Base-by-base conservation (phyloP, 2,888 invertebrate genomes). In the Cantharis nigra region DNA sequence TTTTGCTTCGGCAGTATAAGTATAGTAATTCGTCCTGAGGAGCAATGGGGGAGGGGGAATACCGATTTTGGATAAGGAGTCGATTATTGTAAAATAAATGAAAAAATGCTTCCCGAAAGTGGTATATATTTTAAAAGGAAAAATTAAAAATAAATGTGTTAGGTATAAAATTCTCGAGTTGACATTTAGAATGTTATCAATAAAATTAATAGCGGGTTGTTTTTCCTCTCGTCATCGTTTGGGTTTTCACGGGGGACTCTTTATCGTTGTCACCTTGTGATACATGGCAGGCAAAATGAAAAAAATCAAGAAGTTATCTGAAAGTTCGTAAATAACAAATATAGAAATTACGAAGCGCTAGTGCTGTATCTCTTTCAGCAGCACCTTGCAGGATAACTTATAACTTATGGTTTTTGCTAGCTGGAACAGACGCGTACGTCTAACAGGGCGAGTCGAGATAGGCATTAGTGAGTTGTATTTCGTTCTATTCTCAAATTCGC, bases 201-300 rank as follows among this genome's bases (percentile, higher is more conserved):
- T 84, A 84, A 84, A 85, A 86, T 85, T 84, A 85, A 86, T 86
- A 85, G 85, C 83, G 78, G 78, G 80, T 81, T 82, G 82, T 82
- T 83, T 83, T 84, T 84, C 82, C 83, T 83, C 82, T 82, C 83
- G 83, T 84, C 84, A 83, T 84, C 83, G 83, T 83, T 83, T 82
- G 74, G 79, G 79, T 80, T 79, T 81, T 80, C 81, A 79, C 80
- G 72, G 77, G 83, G 82, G 82, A 82, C 82, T 82, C 82, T 84
- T 84, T 84, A 84, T 84, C 83, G 83, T 82, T 82, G 83, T 82
- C 82, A 81, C 82, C 82, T 80, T 79, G 80, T 83, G 83, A 83
- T 83, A 82, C 83, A 84, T 83, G 79, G 83, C 77, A 75, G 75
- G 77, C 75, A 79, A 80, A 83, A 83, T 83, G 83, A 83, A 84